A percentile compares a stretch with the other conserved stretches of the same genome.
Evolutionary conservation across 2,888 invertebrate species (phyloP).

Genomic region (Onthophagus sagittarius): DNA sequence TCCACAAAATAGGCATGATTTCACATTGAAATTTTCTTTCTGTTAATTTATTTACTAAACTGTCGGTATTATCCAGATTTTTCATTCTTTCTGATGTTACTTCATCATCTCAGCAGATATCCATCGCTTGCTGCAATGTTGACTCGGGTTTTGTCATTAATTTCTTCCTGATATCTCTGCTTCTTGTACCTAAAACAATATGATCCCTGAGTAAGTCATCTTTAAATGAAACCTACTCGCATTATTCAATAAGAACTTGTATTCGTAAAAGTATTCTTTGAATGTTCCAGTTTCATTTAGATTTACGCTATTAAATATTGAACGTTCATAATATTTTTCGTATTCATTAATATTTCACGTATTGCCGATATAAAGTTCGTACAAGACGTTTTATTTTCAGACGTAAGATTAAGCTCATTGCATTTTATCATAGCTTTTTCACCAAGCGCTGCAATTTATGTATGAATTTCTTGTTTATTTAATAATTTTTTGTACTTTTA

Average conservation of each 20-base stretch:
- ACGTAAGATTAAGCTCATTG: background rate
- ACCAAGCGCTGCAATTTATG: background rate
- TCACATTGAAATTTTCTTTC: too few relatives aligned
- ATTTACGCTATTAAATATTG: conserved; percentile 1
- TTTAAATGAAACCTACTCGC: background rate
- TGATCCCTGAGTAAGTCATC: conserved; percentile 1
- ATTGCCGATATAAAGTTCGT: background rate
- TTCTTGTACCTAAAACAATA: background rate
- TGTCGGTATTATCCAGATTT: background rate
- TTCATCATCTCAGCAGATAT: conserved; percentile 12
- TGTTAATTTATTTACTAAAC: conserved; percentile 4
- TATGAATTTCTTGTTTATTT: too few relatives aligned
- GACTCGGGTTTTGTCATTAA: conserved; percentile 13
- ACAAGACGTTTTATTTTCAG: background rate
- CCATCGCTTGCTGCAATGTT: conserved; percentile 13
- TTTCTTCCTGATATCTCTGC: conserved; percentile 12
- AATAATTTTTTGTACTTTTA: too few relatives aligned
- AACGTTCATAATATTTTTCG: background rate
- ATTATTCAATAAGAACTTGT: background rate
- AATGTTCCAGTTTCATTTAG: background rate
- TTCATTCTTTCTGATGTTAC: background rate
- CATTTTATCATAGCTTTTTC: background rate
- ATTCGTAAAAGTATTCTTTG: background rate
- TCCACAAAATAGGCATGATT: too few relatives aligned
- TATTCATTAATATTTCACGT: background rate